These are phyloP conservation scores for Tigriopus californicus DNA, from an alignment of 2,888 invertebrate genomes.

Conservation along the genomic window DNA sequence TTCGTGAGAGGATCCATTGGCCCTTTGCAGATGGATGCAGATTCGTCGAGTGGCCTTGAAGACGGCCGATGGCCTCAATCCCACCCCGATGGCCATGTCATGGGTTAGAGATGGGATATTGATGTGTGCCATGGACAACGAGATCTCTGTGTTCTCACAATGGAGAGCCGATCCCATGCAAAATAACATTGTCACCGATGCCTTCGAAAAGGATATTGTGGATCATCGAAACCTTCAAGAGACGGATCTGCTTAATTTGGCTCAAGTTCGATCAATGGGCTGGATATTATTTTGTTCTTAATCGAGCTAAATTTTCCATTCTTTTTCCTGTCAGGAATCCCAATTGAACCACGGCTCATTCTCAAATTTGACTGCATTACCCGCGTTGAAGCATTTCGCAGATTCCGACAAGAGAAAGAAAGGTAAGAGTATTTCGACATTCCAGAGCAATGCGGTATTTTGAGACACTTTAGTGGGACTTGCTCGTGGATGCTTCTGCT, in stretches of 20 bases:
- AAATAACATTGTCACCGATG: neutral
- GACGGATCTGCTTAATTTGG: conserved; percentile 16
- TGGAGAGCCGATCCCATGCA: conserved; percentile 38
- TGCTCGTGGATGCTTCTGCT: neutral
- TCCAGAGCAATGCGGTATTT: neutral
- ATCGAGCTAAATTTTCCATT: no score
- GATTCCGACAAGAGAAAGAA: neutral
- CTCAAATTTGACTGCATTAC: neutral
- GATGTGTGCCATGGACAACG: conserved; percentile 97
- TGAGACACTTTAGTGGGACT: neutral
- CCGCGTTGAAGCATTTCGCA: neutral
- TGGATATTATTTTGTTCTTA: no score
- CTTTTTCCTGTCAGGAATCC: neutral
- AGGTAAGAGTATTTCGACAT: neutral
- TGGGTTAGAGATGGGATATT: conserved; percentile 97
- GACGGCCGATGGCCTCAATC: conserved; percentile 87
- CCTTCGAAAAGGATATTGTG: conserved; percentile 13
- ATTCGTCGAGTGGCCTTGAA: conserved; percentile 68
- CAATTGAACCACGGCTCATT: neutral
- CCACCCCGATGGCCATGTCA: conserved; percentile 92
- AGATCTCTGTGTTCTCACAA: conserved; percentile 98
- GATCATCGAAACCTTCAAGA: conserved; percentile 18
- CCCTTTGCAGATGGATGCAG: conserved; percentile 60
- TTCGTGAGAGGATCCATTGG: neutral
- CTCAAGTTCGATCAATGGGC: conserved; percentile 10